Conservation (phyloP, 1,140 invertebrate species). For the Lucilia cuprina region DNA sequence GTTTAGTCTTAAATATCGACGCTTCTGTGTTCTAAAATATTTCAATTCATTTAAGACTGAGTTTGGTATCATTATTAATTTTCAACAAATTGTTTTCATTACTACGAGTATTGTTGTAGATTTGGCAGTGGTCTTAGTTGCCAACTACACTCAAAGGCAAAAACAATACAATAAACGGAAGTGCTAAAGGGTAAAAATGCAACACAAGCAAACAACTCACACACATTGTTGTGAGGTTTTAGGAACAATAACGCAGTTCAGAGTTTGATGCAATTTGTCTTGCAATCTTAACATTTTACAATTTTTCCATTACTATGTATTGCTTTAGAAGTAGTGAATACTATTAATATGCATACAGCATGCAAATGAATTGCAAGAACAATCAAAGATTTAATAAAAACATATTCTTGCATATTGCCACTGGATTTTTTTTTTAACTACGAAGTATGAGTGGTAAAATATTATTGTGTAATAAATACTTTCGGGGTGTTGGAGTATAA, state of each 20-base stretch:
- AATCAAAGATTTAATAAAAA: background rate
- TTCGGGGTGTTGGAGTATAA: background rate
- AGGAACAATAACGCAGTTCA: too few relatives aligned
- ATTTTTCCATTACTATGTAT: too few relatives aligned
- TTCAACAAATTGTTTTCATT: slow-evolving; percentile 8
- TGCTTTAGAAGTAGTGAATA: too few relatives aligned
- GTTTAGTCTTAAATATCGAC: too few relatives aligned
- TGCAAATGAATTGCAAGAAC: background rate
- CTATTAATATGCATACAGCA: too few relatives aligned
- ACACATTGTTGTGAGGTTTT: background rate
- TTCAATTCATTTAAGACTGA: background rate
- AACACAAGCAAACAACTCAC: background rate
- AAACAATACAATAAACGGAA: slow-evolving; percentile 24
- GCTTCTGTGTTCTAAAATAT: background rate
- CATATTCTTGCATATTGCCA: background rate
- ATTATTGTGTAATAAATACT: background rate
- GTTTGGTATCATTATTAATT: background rate
- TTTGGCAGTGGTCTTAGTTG: background rate
- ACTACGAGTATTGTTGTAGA: background rate
- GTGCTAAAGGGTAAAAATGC: slow-evolving; percentile 17
- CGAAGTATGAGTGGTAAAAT: background rate
- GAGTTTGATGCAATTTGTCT: too few relatives aligned
- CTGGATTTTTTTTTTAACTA: background rate
- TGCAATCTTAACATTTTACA: too few relatives aligned
- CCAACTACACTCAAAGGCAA: background rate